Evolutionary conservation across 1,140 invertebrate species (phyloP), one percentile per base, ranked within the genome.

Genomic region (Sycobia sp.): DNA sequence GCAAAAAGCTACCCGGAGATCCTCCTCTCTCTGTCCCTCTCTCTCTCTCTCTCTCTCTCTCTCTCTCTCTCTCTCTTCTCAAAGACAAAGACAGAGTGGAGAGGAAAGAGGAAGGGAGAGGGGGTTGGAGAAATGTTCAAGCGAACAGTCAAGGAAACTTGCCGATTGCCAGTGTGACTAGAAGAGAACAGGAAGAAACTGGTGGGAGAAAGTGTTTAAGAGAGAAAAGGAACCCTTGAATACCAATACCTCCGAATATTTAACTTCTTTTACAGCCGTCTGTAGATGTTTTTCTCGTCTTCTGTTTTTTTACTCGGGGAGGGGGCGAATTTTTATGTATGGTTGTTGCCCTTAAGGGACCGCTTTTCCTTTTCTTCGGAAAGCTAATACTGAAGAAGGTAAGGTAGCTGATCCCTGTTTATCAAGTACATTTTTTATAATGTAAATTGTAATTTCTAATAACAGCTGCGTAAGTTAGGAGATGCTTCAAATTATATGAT

Each of bases 1-100:
- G 72, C 75, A 79, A 81, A 79, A 80, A 77, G 71, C 71, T 62
- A 53, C 58, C 65, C 69, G 67, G 57, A n/a, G n/a, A n/a, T n/a
- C n/a, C n/a, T n/a, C n/a, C n/a, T n/a, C n/a, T n/a, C n/a, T n/a
- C n/a, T n/a, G n/a, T n/a, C n/a, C n/a, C n/a, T n/a, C n/a, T n/a
- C n/a, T n/a, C n/a, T n/a, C n/a, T n/a, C n/a, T n/a, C 69, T 69
- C 69, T 11, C 65, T 66, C 69, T 47, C 71, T 4, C 46, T 34
- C n/a, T n/a, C n/a, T n/a, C n/a, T n/a, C n/a, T n/a, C n/a, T n/a
- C n/a, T 11, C 11, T n/a, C n/a, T n/a, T n/a, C n/a, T n/a, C n/a
- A 34, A 34, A 34, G 11, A 39, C 9, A 39, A n/a, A n/a, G n/a
- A 14, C 18, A 74, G 71, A 65, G 46, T 57, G 38, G 34, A 66